phyloP scores from a whole-genome alignment of 2,113 vertebrate species.

The Cavia porcellus region DNA sequence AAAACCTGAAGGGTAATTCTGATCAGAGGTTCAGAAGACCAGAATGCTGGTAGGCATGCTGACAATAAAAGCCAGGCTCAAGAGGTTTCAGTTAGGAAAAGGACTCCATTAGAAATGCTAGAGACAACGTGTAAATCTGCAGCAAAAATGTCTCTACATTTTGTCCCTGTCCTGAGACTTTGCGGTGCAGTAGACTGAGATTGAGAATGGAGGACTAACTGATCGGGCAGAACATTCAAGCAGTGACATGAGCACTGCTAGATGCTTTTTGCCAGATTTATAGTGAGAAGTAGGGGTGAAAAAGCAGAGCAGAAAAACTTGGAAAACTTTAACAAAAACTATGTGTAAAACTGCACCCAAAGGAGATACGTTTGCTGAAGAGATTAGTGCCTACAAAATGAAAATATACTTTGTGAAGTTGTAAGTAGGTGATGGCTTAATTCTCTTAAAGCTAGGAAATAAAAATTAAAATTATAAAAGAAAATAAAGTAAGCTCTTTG shows the following conservation, averaged over 20 bases:
- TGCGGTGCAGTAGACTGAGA: background rate
- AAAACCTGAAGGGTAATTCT: background rate
- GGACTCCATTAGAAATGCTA: background rate
- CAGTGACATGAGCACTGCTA: background rate
- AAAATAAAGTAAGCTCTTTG: conserved; percentile 27
- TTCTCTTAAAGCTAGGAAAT: conserved; percentile 44
- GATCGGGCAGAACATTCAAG: background rate
- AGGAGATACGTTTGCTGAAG: background rate
- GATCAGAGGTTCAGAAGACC: background rate
- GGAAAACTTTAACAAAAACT: background rate
- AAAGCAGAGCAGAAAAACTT: background rate
- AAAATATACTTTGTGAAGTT: background rate
- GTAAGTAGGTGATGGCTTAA: background rate
- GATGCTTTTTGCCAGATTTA: background rate
- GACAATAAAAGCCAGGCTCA: background rate
- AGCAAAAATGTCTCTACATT: background rate
- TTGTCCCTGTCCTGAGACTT: background rate
- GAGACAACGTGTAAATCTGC: background rate
- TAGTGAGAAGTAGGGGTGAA: background rate
- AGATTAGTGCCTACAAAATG: background rate
- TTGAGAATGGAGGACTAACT: background rate
- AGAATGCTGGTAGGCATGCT: background rate
- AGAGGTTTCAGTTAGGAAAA: background rate
- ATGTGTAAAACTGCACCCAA: background rate
- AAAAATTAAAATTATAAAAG: conserved; percentile 27